Evolutionary conservation across 1,140 invertebrate genomes (phyloP).

Genomic region (Cotesia chilonis): DNA sequence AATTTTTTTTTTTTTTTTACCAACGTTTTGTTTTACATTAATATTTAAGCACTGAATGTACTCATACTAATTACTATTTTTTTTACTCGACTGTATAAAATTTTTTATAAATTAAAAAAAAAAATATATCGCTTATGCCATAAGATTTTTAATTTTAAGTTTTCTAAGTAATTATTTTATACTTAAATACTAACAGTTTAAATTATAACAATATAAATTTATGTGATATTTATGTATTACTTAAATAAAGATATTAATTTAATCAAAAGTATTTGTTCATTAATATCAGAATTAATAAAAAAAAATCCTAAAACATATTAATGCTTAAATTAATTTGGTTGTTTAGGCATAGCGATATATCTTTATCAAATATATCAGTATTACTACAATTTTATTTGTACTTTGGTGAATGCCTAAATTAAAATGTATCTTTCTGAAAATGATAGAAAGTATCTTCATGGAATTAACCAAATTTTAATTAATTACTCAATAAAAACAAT

Average conservation of each 20-base stretch:
- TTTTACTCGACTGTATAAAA: too few relatives aligned
- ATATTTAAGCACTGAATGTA: too few relatives aligned
- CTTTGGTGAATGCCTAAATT: constrained; percentile 24
- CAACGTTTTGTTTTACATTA: too few relatives aligned
- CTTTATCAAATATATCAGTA: background rate
- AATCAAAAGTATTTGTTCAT: background rate
- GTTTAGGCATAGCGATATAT: background rate
- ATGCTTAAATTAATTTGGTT: too few relatives aligned
- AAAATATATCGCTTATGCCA: too few relatives aligned
- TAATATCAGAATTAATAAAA: background rate
- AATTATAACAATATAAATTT: too few relatives aligned
- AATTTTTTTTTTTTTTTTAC: background rate
- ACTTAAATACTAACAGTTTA: too few relatives aligned
- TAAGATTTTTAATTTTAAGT: too few relatives aligned
- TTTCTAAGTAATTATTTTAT: too few relatives aligned
- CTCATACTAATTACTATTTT: too few relatives aligned
- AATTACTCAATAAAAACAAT: background rate
- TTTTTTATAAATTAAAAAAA: too few relatives aligned
- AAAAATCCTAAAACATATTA: background rate
- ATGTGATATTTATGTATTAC: background rate
- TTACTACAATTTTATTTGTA: constrained; percentile 24
- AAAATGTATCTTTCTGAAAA: background rate
- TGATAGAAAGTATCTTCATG: background rate
- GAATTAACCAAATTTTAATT: too few relatives aligned
- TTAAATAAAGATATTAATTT: background rate